A percentile compares a stretch with the other conserved stretches of the same genome.
phyloP scores from a whole-genome alignment of 2,888 invertebrate species.

The Xylophagus ater region DNA sequence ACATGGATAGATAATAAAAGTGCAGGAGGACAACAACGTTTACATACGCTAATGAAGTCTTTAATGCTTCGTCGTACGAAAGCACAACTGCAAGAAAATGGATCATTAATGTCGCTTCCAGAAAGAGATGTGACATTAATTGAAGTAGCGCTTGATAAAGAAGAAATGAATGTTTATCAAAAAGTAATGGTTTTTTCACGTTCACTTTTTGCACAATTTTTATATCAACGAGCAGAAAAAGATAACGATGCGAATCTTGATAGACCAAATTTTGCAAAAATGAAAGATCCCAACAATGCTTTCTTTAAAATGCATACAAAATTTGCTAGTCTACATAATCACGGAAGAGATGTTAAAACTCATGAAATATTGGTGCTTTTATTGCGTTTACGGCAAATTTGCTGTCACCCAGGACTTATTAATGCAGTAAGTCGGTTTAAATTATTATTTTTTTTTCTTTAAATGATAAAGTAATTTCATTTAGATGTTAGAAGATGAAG shows the following conservation, averaged over 20 bases:
- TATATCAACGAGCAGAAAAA: slow-evolving; percentile 64
- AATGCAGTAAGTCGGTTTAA: slow-evolving; percentile 42
- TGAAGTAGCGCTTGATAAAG: slow-evolving; percentile 51
- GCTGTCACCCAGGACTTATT: slow-evolving; percentile 80
- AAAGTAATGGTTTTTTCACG: slow-evolving; percentile 59
- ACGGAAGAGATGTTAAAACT: slow-evolving; percentile 47
- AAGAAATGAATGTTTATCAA: slow-evolving; percentile 69
- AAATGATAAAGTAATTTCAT: slow-evolving; percentile 13
- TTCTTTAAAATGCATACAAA: slow-evolving; percentile 54
- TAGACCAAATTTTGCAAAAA: slow-evolving; percentile 31
- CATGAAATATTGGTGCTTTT: slow-evolving; percentile 70
- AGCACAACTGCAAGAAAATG: slow-evolving; percentile 55
- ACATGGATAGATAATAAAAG: slow-evolving; percentile 82
- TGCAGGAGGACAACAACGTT: slow-evolving; percentile 62
- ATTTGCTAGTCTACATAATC: slow-evolving; percentile 48
- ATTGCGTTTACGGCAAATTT: slow-evolving; percentile 75
- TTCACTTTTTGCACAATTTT: slow-evolving; percentile 63
- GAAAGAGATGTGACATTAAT: slow-evolving; percentile 45
- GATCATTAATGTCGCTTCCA: slow-evolving; percentile 52
- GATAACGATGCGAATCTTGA: slow-evolving; percentile 30
- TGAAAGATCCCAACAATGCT: slow-evolving; percentile 38
- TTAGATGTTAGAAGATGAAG: slow-evolving; percentile 44
- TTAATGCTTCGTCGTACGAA: slow-evolving; percentile 85
- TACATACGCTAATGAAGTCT: slow-evolving; percentile 75
- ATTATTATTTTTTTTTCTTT: neutral